Conservation (phyloP, 1,140 invertebrate genomes). For the Dufourea novaeangliae region DNA sequence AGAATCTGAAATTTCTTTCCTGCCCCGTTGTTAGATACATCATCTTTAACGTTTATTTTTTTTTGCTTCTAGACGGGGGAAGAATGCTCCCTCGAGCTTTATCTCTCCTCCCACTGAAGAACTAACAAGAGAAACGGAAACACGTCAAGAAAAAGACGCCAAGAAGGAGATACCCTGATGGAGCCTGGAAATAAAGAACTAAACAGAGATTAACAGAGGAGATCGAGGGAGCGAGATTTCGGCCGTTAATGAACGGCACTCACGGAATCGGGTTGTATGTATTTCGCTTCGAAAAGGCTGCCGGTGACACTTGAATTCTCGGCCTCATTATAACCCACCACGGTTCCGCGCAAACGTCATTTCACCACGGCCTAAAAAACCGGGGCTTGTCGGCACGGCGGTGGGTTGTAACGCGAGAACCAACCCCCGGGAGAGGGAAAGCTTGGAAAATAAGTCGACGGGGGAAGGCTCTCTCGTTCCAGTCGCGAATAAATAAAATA, state of each 20-base stretch:
- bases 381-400: not conserved
- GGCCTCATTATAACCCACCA: slow-evolving; percentile 52
- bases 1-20: too few species aligned
- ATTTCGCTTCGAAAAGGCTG: slow-evolving; percentile 49
- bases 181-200: too few species aligned
- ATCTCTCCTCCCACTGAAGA: not conserved
- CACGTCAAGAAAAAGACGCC: too few species aligned
- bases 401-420: not conserved
- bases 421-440: not conserved
- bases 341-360: slow-evolving; percentile 49
- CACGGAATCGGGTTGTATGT: slow-evolving; percentile 35
- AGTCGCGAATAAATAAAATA: too few species aligned
- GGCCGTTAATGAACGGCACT: slow-evolving; percentile 45
- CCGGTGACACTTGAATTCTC: slow-evolving; percentile 49
- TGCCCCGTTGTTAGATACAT: too few species aligned
- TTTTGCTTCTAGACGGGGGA: too few species aligned
- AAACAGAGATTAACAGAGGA: not conserved
- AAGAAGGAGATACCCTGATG: too few species aligned
- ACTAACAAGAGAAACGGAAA: not conserved
- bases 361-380: slow-evolving; percentile 35
- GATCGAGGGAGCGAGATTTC: not conserved
- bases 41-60: too few species aligned
- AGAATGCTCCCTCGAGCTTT: too few species aligned
- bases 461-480: too few species aligned
- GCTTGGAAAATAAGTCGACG: too few species aligned